Percentiles rank a stretch among this genome's conserved stretches.
phyloP scores from a whole-genome alignment of 2,797 vertebrate species.

The Selene dorsalis region DNA sequence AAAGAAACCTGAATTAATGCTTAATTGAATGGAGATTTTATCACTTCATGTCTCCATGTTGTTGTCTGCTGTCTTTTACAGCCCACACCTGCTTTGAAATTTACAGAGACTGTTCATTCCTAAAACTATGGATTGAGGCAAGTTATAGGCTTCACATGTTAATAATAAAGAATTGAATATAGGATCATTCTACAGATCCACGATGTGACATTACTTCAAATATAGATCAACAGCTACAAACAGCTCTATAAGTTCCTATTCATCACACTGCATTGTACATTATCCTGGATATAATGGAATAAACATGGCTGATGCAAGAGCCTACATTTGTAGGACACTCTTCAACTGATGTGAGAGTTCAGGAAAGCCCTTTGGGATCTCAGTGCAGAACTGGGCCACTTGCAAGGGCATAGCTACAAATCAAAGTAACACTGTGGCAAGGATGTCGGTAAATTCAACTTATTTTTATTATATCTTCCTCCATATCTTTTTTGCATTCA shows the following conservation, averaged over 20 bases:
- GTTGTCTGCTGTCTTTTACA: too few species aligned
- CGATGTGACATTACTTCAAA: neutral
- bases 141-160: too few species aligned
- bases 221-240: neutral
- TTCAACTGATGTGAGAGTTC: constrained; percentile 34
- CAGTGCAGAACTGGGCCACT: constrained; percentile 58
- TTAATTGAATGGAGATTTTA: neutral
- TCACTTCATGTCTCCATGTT: too few species aligned
- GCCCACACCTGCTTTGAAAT: neutral
- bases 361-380: constrained; percentile 43
- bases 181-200: neutral
- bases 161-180: too few species aligned
- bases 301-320: constrained; percentile 28
- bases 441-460: constrained; percentile 2
- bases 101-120: neutral
- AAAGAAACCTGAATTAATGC: constrained; percentile 7
- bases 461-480: neutral
- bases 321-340: constrained; percentile 32
- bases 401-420: constrained; percentile 51
- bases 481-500: neutral
- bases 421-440: constrained; percentile 34
- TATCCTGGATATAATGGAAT: constrained; percentile 6
- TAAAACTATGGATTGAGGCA: neutral
- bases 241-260: neutral
- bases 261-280: neutral